Percentiles rank a stretch among this genome's conserved stretches.
Conservation (phyloP, 2,888 invertebrate genomes). For the Teleogryllus oceanicus region DNA sequence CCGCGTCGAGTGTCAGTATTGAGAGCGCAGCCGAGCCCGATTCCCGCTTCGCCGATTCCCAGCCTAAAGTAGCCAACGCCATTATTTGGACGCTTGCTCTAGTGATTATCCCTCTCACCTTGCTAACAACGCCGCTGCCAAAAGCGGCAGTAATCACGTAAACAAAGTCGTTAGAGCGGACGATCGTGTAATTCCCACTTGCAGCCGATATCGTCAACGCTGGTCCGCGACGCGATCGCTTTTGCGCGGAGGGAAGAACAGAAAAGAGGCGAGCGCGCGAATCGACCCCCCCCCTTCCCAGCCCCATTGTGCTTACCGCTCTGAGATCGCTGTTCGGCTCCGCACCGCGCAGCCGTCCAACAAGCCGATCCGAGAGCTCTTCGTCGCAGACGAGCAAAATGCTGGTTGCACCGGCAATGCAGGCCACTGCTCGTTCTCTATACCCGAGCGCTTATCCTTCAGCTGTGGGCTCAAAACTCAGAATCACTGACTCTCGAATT, state of each 20-base stretch:
- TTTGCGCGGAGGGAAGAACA: background rate
- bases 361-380: no score
- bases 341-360: no score
- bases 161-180: background rate
- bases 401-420: no score
- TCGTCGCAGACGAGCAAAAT: no score
- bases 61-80: background rate
- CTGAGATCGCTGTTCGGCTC: no score
- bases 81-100: background rate
- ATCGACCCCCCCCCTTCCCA: no score
- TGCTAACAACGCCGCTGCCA: constrained; percentile 6
- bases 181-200: background rate
- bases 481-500: no score
- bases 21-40: background rate
- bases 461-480: no score
- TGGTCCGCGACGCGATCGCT: background rate
- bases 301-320: no score
- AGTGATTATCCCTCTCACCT: background rate
- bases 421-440: no score
- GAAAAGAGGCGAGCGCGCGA: no score
- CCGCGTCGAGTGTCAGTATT: background rate
- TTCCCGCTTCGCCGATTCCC: background rate
- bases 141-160: constrained; percentile 3
- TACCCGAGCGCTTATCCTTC: no score
- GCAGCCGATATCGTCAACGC: background rate